phyloP scores from a whole-genome alignment of 2,797 vertebrate genomes.

The Hoplostethus mediterraneus region DNA sequence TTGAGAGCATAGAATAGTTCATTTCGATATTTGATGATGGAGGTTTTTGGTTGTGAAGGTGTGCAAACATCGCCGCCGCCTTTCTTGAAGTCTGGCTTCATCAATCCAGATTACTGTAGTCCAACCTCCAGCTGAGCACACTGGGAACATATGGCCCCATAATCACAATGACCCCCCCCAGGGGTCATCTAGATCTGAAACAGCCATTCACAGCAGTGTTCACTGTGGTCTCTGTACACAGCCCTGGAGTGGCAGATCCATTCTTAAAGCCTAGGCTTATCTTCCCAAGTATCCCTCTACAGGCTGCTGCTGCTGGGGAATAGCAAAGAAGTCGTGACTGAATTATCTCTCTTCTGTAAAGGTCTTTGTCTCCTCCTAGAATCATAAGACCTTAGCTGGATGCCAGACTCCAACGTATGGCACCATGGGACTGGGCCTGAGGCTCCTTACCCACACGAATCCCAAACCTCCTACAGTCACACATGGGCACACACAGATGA shows the following conservation, averaged over 20 bases:
- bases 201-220: constrained; percentile 36
- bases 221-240: constrained; percentile 3
- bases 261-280: constrained; percentile 2
- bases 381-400: constrained; percentile 26
- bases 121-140: constrained; percentile 78
- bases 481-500: constrained; percentile 19
- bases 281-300: neutral
- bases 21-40: constrained; percentile 39
- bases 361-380: constrained; percentile 18
- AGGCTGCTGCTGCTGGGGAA: constrained; percentile 14
- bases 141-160: constrained; percentile 84
- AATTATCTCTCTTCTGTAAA: constrained; percentile 31
- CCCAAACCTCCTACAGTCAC: constrained; percentile 3
- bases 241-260: neutral
- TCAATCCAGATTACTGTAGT: constrained; percentile 78
- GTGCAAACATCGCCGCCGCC: constrained; percentile 47
- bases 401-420: constrained; percentile 22
- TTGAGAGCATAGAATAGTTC: constrained; percentile 25
- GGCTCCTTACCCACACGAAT: constrained; percentile 20
- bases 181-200: constrained; percentile 70
- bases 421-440: constrained; percentile 12
- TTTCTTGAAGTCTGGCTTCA: constrained; percentile 61
- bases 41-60: constrained; percentile 45
- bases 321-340: constrained; percentile 2
- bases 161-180: constrained; percentile 64